These are phyloP conservation scores for Ectropis crepuscularia DNA, from an alignment of 2,888 invertebrate genomes.

Conservation along the genomic window DNA sequence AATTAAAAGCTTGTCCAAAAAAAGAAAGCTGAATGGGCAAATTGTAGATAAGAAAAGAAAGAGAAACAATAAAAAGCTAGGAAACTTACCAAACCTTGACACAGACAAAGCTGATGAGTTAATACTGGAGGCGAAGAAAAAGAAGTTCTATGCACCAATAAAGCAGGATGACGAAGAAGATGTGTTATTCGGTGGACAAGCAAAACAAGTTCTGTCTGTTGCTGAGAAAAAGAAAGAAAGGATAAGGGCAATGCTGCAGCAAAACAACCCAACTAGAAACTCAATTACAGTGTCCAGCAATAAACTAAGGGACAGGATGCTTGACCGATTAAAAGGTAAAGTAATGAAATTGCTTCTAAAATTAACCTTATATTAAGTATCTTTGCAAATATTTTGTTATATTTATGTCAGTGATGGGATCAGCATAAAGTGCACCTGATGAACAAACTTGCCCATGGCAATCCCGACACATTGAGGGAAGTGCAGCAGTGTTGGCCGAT, in stretches of 20 bases:
- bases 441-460: too few relatives aligned
- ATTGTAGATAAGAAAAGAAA: conserved; percentile 30
- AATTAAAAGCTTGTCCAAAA: conserved; percentile 18
- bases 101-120: conserved; percentile 61
- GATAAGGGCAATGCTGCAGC: conserved; percentile 52
- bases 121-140: conserved; percentile 62
- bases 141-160: conserved; percentile 59
- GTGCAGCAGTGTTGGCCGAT: too few relatives aligned
- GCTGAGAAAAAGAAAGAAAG: conserved; percentile 54
- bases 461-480: too few relatives aligned
- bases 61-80: conserved; percentile 35
- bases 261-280: conserved; percentile 51
- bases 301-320: conserved; percentile 87
- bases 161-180: conserved; percentile 57
- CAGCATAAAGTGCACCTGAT: too few relatives aligned
- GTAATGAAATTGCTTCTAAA: not conserved
- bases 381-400: too few relatives aligned
- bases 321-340: conserved; percentile 88
- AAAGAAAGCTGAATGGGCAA: conserved; percentile 25
- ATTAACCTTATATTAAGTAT: too few relatives aligned
- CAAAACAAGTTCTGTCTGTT: conserved; percentile 25
- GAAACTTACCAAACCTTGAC: conserved; percentile 48
- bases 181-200: conserved; percentile 47
- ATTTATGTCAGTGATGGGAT: too few relatives aligned
- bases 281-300: conserved; percentile 57